Percentiles rank a stretch among this genome's conserved stretches.
Conservation (phyloP, 2,113 vertebrate species). For the Pollimyrus isidori region DNA sequence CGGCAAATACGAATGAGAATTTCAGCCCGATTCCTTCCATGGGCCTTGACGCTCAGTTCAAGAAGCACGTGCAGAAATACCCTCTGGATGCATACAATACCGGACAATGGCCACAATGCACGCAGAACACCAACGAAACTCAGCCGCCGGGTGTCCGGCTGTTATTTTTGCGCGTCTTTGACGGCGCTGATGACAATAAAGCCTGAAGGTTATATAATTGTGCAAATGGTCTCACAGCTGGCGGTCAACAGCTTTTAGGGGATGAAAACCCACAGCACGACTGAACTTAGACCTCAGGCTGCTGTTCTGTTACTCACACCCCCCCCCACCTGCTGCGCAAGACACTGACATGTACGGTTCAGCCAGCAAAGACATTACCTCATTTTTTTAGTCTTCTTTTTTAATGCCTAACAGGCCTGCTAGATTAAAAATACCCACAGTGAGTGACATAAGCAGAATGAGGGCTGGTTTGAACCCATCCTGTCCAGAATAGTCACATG, state of each 20-base stretch:
- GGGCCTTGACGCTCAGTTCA: background rate
- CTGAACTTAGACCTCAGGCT: constrained; percentile 14
- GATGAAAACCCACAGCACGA: background rate
- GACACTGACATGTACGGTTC: background rate
- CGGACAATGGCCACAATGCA: background rate
- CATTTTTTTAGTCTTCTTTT: background rate
- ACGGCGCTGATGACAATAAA: background rate
- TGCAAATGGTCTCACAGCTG: constrained; percentile 28
- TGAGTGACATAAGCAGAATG: background rate
- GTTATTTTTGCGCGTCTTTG: background rate
- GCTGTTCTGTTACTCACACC: background rate
- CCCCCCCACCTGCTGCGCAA: background rate
- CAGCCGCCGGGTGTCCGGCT: background rate
- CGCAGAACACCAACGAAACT: background rate
- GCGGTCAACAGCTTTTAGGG: background rate
- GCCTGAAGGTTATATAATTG: constrained; percentile 18
- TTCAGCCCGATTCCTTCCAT: background rate
- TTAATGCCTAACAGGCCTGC: background rate
- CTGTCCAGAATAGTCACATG: background rate
- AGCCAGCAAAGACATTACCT: background rate
- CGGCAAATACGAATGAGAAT: background rate
- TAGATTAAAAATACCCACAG: background rate
- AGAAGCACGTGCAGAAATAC: background rate
- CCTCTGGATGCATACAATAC: background rate
- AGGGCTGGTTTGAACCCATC: background rate